phyloP scores from a whole-genome alignment of 2,113 vertebrate species.

The Podarcis cretensis region DNA sequence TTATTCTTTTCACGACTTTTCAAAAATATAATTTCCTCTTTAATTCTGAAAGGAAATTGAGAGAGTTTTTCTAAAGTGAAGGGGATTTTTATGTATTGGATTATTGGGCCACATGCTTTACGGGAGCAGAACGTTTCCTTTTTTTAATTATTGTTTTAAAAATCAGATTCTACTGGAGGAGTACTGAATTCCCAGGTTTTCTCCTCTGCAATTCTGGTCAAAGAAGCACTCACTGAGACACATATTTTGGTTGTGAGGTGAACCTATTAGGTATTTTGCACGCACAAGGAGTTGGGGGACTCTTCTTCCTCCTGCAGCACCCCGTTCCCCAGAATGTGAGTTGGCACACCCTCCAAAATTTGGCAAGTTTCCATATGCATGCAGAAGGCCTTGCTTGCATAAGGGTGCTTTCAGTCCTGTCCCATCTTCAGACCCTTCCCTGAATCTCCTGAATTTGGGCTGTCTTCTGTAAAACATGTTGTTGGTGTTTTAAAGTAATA shows the following conservation, averaged over 20 bases:
- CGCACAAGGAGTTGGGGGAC: neutral
- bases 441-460: neutral
- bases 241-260: too few relatives aligned
- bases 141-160: neutral
- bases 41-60: rapidly evolving
- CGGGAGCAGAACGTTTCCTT: neutral
- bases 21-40: neutral
- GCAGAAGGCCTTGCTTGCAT: too few relatives aligned
- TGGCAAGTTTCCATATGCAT: neutral
- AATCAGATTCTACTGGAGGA: neutral
- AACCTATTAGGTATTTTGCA: neutral
- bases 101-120: neutral
- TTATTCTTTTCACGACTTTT: rapidly evolving
- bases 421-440: neutral
- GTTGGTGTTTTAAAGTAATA: neutral
- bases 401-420: neutral
- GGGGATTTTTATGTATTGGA: neutral
- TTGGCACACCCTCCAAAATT: neutral
- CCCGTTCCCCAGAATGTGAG: neutral
- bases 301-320: neutral
- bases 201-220: neutral
- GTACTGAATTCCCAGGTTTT: neutral
- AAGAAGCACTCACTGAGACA: neutral
- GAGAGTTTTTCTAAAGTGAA: neutral
- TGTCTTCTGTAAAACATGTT: neutral